Evolutionary conservation across 1,140 invertebrate genomes (phyloP), one percentile per base, ranked within the genome.

Genomic region (Apis cerana): DNA sequence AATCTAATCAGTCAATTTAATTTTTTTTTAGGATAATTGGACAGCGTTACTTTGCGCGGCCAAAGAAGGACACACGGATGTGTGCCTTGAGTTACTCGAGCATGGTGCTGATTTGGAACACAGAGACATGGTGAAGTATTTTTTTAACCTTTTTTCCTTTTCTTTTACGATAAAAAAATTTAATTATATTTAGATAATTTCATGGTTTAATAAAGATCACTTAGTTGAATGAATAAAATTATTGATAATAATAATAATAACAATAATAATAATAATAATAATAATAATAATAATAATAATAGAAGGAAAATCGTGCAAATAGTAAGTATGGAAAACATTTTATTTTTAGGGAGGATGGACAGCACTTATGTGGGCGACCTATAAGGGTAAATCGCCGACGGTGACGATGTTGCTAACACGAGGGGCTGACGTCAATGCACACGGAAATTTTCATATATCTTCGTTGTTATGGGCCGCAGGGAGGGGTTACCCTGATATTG

Each of bases 281-380:
- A 33, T 33, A 2, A n/a, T 12, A 27, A 48, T 27, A 1, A 2
- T n/a, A 43, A 43, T 43, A 43, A 43, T 43, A 43, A 43, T 43
- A 43, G 33, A 43, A 50, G 64, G 11, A n/a, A 52, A 23, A 67
- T 23, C 27, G 0, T 5, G 13, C 9, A 17, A 75, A 59, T 27
- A 21, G 17, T 19, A 19, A 27, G 19, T 33, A 43, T 43, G 43
- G 10, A 17, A n/a, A 23, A 61, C 75, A 2, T 84, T 67, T 58
- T 86, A 71, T 88, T 91, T 90, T 84, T 90, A 99, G 98, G 98
- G 98, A 87, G 98, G 98, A 43, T 99, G 99, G 99, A 98, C 98
- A 4, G 95, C 98, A 1, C 95, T 99, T 61, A 99, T 99, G 97
- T 99, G 99, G 99, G 98, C 98, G 0, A 96, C 97, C 12, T 99